Conservation (phyloP, 2,888 invertebrate genomes). For the Dolichopus griseipennis region DNA sequence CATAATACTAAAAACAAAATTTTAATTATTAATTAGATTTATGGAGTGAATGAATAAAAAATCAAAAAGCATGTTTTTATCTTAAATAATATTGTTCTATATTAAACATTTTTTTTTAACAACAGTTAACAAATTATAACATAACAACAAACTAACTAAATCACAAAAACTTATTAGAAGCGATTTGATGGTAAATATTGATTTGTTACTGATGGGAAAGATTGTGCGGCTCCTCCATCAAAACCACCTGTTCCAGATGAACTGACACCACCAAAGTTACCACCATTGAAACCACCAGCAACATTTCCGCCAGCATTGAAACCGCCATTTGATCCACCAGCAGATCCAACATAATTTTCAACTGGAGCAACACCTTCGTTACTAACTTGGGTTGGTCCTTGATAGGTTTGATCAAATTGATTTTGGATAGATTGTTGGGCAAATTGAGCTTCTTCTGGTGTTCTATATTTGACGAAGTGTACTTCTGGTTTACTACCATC, state of each 20-base stretch:
- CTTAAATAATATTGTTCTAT: background rate
- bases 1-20: too few relatives aligned
- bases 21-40: too few relatives aligned
- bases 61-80: too few relatives aligned
- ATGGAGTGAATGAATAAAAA: too few relatives aligned
- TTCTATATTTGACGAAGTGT: slow-evolving; percentile 38
- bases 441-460: slow-evolving; percentile 32
- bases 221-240: background rate
- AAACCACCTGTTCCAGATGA: background rate
- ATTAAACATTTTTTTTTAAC: background rate
- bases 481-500: slow-evolving; percentile 34
- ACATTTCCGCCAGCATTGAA: too few relatives aligned
- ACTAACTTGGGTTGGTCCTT: slow-evolving; percentile 27
- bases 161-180: background rate
- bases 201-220: background rate
- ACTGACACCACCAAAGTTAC: background rate
- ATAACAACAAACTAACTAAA: background rate
- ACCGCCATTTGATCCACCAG: background rate
- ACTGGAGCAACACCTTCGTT: slow-evolving; percentile 32
- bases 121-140: background rate
- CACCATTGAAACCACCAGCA: background rate
- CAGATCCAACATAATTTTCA: slow-evolving; percentile 7
- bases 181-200: background rate
- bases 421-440: slow-evolving; percentile 33
- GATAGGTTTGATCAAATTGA: slow-evolving; percentile 31